Evolutionary conservation across 2,888 invertebrate genomes (phyloP), one percentile per base, ranked within the genome.

Genomic region (Hemithea aestivaria): DNA sequence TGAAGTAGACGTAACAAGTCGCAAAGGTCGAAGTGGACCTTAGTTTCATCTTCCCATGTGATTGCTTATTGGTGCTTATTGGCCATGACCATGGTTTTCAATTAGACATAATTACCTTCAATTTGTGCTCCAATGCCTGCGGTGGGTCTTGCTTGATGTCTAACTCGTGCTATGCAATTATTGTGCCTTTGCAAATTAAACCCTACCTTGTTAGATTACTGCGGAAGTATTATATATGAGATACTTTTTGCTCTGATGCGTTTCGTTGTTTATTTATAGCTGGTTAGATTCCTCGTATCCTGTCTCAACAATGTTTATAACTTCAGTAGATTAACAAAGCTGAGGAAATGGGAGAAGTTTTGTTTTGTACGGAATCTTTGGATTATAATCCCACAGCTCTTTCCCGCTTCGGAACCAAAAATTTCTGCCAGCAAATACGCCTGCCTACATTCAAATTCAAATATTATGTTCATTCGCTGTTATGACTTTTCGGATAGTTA

Each of bases 21-120:
- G 3, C 12, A 27, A 35, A 35, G 40, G 27, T 35, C 27, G 31
- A 62, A 45, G 47, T 35, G 66, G 62, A 74, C 73, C 76, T 76
- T 74, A 66, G 57, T 48, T 57, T 53, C 56, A 72, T 73, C 78
- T 84, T 81, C 74, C 63, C 73, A 76, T 76, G 73, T 72, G 70
- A 71, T 72, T 75, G 80, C 80, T 80, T 84, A 82, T 83, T 81
- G 81, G 77, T 84, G 83, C 81, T 84, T 83, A 85, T 87, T 87
- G 82, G 75, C 87, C 87, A 82, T 87, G 87, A 83, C 87, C 87
- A 63, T 87, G 83, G 65, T 70, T 77, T 49, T 66, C 82, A 81
- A 83, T 87, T 87, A 87, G 78, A 70, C 73, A 69, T 82, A 82
- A 87, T 87, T 87, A 85, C 73, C 76, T 78, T 74, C 79, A 85